Percentiles rank a stretch among this genome's conserved stretches.
phyloP scores from a whole-genome alignment of 1,140 invertebrate genomes.

The Mactra quadrangularis region DNA sequence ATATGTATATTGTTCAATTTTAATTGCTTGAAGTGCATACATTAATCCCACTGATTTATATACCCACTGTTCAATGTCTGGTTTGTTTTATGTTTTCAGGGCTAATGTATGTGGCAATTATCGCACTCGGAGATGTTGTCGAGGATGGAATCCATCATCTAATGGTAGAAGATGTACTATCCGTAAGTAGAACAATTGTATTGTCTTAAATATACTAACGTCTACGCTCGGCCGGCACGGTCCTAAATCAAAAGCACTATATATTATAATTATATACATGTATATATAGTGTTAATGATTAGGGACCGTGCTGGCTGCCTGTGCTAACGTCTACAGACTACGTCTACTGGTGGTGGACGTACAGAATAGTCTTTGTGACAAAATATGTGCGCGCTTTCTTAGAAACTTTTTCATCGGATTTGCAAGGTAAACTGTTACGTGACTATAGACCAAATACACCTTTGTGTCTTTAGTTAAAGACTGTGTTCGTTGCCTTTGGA shows the following conservation, averaged over 20 bases:
- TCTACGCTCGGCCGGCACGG: not conserved
- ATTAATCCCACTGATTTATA: no score
- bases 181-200: constrained; percentile 87
- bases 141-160: constrained; percentile 90
- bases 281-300: not conserved
- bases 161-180: constrained; percentile 90
- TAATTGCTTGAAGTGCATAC: no score
- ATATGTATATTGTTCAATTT: no score
- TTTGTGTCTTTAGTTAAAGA: no score
- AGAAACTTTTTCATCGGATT: no score
- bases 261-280: not conserved
- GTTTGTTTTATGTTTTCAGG: constrained; percentile 66
- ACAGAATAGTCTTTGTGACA: not conserved
- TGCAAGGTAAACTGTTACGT: no score
- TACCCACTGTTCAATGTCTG: no score
- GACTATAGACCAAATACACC: no score
- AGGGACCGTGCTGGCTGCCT: not conserved
- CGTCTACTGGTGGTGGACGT: not conserved
- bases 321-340: not conserved
- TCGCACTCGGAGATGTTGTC: constrained; percentile 89
- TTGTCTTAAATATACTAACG: not conserved
- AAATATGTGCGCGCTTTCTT: no score
- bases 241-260: not conserved
- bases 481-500: no score
- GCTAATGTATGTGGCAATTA: constrained; percentile 90